Conservation (phyloP, 2,113 vertebrate species). For the Mobula hypostoma region DNA sequence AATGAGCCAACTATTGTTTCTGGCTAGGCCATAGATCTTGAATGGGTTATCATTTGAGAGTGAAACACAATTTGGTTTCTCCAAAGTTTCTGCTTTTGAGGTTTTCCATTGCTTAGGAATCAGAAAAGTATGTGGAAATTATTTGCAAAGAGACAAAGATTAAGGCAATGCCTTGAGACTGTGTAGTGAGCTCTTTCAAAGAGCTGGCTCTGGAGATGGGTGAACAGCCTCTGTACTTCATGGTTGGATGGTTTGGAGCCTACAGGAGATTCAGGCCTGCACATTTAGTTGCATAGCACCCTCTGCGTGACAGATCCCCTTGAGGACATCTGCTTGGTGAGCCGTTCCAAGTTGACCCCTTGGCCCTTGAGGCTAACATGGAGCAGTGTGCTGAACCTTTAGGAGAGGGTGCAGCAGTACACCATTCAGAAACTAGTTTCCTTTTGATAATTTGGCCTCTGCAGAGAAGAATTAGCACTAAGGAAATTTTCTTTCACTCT, state of each 20-base stretch:
- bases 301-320: background rate
- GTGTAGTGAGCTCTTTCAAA: too few relatives aligned
- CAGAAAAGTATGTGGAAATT: background rate
- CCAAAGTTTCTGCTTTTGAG: background rate
- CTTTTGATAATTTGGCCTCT: background rate
- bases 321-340: background rate
- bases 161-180: too few relatives aligned
- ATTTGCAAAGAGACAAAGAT: too few relatives aligned
- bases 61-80: too few relatives aligned
- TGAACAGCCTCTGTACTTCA: background rate
- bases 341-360: background rate
- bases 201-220: background rate
- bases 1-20: too few relatives aligned
- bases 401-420: background rate
- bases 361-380: background rate
- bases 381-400: background rate
- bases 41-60: background rate
- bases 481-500: background rate
- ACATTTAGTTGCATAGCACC: background rate
- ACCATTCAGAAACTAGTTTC: background rate
- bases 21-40: background rate
- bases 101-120: background rate
- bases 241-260: background rate
- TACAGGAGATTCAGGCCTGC: background rate
- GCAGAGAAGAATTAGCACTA: background rate